Evolutionary conservation across 2,113 vertebrate genomes (phyloP).

Genomic region (Vulpes ferrilata): DNA sequence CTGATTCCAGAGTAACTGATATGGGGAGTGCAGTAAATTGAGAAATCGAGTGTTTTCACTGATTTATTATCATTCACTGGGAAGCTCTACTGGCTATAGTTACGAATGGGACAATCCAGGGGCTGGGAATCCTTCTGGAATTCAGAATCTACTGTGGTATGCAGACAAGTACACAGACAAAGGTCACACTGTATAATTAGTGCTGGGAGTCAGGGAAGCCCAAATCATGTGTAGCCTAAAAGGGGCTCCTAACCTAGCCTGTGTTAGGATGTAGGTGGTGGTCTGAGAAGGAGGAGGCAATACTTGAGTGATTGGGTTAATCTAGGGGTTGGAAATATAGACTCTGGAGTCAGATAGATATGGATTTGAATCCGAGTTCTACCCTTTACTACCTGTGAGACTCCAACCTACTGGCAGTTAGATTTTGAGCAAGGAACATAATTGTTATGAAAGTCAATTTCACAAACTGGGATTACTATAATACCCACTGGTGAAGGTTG

Average conservation of each 20-base stretch:
- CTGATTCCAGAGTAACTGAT: background rate
- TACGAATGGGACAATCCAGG: background rate
- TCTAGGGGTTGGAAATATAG: background rate
- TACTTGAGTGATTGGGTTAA: background rate
- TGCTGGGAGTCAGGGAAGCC: background rate
- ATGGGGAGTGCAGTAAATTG: background rate
- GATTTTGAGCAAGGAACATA: background rate
- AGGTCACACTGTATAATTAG: background rate
- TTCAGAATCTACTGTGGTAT: background rate
- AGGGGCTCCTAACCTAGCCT: background rate
- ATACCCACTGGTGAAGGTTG: background rate
- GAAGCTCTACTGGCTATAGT: background rate
- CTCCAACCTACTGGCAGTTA: background rate
- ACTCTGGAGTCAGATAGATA: background rate
- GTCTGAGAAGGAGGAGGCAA: background rate
- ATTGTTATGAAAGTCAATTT: slow-evolving; percentile 23
- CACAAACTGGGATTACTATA: background rate
- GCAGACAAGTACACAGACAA: background rate
- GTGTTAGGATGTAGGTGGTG: background rate
- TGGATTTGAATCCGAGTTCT: background rate
- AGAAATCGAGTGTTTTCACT: background rate
- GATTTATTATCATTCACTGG: background rate
- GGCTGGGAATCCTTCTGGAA: background rate
- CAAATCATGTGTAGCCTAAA: background rate
- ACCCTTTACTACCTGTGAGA: slow-evolving; percentile 11